Base-by-base conservation (phyloP, 2,888 invertebrate genomes). In the Sipha maydis region DNA sequence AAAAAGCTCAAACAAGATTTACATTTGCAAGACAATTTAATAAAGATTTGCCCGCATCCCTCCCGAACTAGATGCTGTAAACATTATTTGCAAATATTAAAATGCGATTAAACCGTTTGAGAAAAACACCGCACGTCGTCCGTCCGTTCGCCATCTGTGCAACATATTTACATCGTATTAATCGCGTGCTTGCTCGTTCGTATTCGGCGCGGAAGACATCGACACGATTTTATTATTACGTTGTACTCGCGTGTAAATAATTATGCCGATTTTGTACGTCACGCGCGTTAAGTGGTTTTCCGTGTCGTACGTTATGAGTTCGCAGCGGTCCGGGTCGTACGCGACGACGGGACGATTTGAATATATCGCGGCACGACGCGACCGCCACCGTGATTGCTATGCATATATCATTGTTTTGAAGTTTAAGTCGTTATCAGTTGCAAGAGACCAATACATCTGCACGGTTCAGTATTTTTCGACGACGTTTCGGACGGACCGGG, bases 241-340 rank as follows among this genome's bases (percentile, higher is more conserved):
- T 4, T 34, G 34, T 4, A 34, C 34, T 4, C 34, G 34, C 71
- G 31, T 28, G 28, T 48, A 69, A 14, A 34, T 34, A 34, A 71
- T 48, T 48, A 61, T 9, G 1, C 61, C 61, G 61, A 14, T 48
- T 8, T 5, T 3, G 14, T 21, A 25, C 61, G 61, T 67, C 8
- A 2, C 11, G 0, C 31, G 17, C n/a, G 71, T 71, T 71, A 71
- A 83, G 83, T 83, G 71, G 25, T 71, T 71, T 83, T 19, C 31
- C 48, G 34, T 83, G 83, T 83, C 71, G 31, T 14, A 71, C 48
- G 38, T 71, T 31, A 54, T 73, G 73, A 73, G 21, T 34, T 17
- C 19, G 21, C 71, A 34, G 4, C 34, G 34, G 34, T 34, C 34
- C 3, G 21, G 54, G 28, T 28, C 31, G 78, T 9, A 19, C 19